phyloP scores from a whole-genome alignment of 2,797 vertebrate genomes.

The Echeneis naucrates region DNA sequence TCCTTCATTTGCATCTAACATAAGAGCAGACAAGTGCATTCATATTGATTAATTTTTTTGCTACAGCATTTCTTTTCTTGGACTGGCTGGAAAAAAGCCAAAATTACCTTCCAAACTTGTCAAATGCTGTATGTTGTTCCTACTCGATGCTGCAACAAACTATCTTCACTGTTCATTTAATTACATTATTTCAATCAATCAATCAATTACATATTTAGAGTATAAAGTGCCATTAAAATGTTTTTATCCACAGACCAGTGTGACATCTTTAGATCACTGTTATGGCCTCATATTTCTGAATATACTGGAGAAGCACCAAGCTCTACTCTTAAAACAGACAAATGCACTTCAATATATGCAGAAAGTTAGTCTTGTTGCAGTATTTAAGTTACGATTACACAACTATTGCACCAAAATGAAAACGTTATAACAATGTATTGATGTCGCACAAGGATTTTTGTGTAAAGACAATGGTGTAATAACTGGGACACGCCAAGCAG shows the following conservation, averaged over 20 bases:
- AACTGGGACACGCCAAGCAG: constrained; percentile 8
- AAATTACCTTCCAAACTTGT: too few relatives aligned
- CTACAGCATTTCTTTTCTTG: background rate
- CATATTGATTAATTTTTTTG: background rate
- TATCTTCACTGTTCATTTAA: too few relatives aligned
- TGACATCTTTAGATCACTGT: too few relatives aligned
- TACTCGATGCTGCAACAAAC: too few relatives aligned
- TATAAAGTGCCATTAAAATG: too few relatives aligned
- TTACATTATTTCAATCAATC: too few relatives aligned
- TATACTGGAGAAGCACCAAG: background rate
- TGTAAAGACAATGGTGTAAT: constrained; percentile 3
- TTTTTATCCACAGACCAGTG: too few relatives aligned
- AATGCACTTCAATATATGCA: background rate
- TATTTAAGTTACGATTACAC: background rate
- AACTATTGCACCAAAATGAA: background rate
- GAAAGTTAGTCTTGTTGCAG: background rate
- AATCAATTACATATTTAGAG: too few relatives aligned
- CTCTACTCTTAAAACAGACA: background rate
- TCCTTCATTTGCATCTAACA: too few relatives aligned
- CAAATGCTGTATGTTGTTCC: too few relatives aligned
- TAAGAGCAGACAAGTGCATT: background rate
- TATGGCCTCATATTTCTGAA: background rate
- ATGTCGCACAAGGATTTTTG: background rate
- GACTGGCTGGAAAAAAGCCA: too few relatives aligned
- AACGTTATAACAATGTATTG: background rate